Evolutionary conservation across 2,888 invertebrate species (phyloP).

Genomic region (Caenorhabditis imperialis): DNA sequence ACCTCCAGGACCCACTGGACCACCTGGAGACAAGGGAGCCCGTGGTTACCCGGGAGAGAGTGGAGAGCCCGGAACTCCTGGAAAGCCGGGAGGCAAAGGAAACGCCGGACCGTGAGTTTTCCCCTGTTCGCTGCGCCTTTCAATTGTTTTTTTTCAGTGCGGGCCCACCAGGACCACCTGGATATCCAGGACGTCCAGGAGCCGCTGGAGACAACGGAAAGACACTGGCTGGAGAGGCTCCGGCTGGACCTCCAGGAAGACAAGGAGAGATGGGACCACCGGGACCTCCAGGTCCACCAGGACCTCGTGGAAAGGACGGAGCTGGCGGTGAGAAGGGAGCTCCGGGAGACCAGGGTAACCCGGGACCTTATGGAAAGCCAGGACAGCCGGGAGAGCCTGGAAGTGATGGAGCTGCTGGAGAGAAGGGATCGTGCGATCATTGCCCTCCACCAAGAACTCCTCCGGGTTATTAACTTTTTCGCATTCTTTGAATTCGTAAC

Average conservation of each 20-base stretch:
- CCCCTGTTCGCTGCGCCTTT: neutral
- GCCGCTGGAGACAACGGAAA: constrained; percentile 67
- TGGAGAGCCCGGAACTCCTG: constrained; percentile 72
- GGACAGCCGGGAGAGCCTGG: constrained; percentile 70
- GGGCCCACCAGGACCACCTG: constrained; percentile 69
- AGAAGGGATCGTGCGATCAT: constrained; percentile 72
- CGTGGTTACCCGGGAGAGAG: constrained; percentile 75
- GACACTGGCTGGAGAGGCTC: constrained; percentile 59
- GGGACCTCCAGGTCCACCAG: constrained; percentile 72
- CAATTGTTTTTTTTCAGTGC: constrained; percentile 14
- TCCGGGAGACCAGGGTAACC: constrained; percentile 76
- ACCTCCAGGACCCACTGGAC: constrained; percentile 71
- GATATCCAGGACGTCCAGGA: constrained; percentile 74
- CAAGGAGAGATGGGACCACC: constrained; percentile 73
- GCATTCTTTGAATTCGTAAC: neutral
- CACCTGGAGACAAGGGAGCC: constrained; percentile 75
- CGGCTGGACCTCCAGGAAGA: constrained; percentile 71
- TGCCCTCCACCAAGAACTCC: constrained; percentile 75
- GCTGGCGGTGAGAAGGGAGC: constrained; percentile 70
- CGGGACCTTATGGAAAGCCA: constrained; percentile 73
- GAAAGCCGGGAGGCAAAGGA: constrained; percentile 71
- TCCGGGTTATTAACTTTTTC: constrained; percentile 70
- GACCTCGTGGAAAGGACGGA: constrained; percentile 70
- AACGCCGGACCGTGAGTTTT: constrained; percentile 62
- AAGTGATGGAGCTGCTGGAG: constrained; percentile 66